A percentile compares a stretch with the other conserved stretches of the same genome.
Evolutionary conservation across 2,888 invertebrate species (phyloP).

Genomic region (Campaea margaritaria): DNA sequence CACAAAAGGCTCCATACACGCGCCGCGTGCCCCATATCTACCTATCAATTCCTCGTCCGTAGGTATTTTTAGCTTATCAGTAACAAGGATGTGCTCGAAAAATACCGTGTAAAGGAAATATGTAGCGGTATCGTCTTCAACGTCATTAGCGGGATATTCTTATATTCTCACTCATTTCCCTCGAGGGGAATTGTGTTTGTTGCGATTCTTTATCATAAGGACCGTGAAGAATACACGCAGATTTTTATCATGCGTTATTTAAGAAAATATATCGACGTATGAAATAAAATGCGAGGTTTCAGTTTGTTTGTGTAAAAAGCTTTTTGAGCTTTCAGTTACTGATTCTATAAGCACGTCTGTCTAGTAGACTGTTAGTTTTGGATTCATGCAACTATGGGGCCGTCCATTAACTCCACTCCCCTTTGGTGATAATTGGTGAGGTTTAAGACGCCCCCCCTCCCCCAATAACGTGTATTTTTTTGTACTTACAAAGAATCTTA

Average conservation of each 20-base stretch:
- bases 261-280: neutral
- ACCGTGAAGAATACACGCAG: neutral
- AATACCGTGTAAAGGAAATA: slow-evolving; percentile 25
- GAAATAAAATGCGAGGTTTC: too few species aligned
- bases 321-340: too few species aligned
- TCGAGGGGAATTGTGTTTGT: slow-evolving; percentile 23
- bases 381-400: too few species aligned
- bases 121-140: slow-evolving; percentile 25
- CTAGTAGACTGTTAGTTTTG: too few species aligned
- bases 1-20: slow-evolving; percentile 7
- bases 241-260: slow-evolving; percentile 2
- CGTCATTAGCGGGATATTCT: slow-evolving; percentile 32
- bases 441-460: too few species aligned
- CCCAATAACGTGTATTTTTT: too few species aligned
- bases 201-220: slow-evolving; percentile 7
- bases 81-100: slow-evolving; percentile 21
- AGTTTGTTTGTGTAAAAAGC: too few species aligned
- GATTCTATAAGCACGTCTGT: too few species aligned
- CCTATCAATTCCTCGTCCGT: slow-evolving; percentile 16
- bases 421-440: too few species aligned
- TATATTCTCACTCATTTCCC: slow-evolving; percentile 29
- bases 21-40: slow-evolving; percentile 4
- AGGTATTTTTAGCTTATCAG: slow-evolving; percentile 22
- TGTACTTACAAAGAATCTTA: too few species aligned
- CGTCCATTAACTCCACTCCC: too few species aligned